These are phyloP conservation scores for Barypeithes pellucidus DNA, from an alignment of 2,888 invertebrate species.

Conservation along the genomic window DNA sequence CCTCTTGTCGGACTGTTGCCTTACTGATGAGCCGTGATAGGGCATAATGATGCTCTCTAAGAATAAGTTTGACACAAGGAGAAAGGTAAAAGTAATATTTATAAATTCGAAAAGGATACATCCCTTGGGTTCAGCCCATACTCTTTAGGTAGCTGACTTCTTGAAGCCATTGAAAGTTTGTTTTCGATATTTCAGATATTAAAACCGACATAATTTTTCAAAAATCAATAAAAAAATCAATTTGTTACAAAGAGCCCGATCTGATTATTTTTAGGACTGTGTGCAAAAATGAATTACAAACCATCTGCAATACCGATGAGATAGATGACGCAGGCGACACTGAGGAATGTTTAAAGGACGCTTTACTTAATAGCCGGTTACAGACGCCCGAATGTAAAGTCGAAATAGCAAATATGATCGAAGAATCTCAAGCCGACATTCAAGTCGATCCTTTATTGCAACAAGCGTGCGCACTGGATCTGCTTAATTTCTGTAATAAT, in stretches of 20 bases:
- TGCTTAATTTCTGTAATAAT: slow-evolving; percentile 84
- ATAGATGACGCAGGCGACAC: slow-evolving; percentile 77
- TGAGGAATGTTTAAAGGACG: slow-evolving; percentile 94
- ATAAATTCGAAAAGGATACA: no score
- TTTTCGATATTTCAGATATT: no score
- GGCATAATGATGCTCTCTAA: no score
- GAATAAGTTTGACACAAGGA: no score
- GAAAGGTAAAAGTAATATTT: no score
- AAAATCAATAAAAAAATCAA: no score
- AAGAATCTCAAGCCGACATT: slow-evolving; percentile 93
- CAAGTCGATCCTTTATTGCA: slow-evolving; percentile 95
- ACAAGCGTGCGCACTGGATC: slow-evolving; percentile 89
- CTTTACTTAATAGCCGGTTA: slow-evolving; percentile 82
- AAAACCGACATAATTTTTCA: no score
- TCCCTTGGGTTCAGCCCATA: no score
- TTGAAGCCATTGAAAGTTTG: no score
- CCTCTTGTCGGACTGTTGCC: no score
- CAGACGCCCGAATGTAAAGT: slow-evolving; percentile 83
- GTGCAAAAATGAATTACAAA: slow-evolving; percentile 83
- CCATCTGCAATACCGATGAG: slow-evolving; percentile 74
- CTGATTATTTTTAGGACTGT: slow-evolving; percentile 74
- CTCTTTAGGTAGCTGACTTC: no score
- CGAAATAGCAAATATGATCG: slow-evolving; percentile 91
- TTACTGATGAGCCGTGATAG: no score
- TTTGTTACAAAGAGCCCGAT: background rate